Conservation (phyloP, 2,797 vertebrate genomes). For the Takifugu ocellatus region DNA sequence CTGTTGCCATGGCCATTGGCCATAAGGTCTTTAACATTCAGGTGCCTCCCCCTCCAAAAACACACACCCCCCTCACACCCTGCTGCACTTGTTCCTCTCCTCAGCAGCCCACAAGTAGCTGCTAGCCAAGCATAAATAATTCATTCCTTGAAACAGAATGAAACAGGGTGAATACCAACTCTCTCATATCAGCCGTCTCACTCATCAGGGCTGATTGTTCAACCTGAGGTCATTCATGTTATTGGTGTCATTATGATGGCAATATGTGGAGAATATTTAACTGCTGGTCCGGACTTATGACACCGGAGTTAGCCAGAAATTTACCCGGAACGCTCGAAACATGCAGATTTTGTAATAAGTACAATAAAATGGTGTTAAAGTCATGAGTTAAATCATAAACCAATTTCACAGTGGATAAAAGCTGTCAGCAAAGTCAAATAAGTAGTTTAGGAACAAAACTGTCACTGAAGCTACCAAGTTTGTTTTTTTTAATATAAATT, state of each 20-base stretch:
- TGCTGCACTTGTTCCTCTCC: slow-evolving; percentile 43
- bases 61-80: slow-evolving; percentile 20
- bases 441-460: no score
- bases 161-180: slow-evolving; percentile 76
- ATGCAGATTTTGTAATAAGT: no score
- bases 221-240: slow-evolving; percentile 69
- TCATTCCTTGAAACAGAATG: slow-evolving; percentile 63
- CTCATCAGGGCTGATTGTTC: slow-evolving; percentile 72
- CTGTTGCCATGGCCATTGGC: slow-evolving; percentile 17
- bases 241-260: slow-evolving; percentile 51
- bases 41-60: slow-evolving; percentile 22
- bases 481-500: no score
- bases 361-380: no score
- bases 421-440: slow-evolving; percentile 30
- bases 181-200: slow-evolving; percentile 60
- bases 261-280: slow-evolving; percentile 63
- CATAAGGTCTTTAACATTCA: slow-evolving; percentile 38
- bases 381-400: slow-evolving; percentile 3
- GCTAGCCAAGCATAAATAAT: slow-evolving; percentile 76
- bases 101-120: slow-evolving; percentile 51
- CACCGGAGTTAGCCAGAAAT: slow-evolving; percentile 41
- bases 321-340: slow-evolving; percentile 13
- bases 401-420: not conserved
- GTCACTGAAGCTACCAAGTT: no score
- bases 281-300: slow-evolving; percentile 45